A percentile compares a stretch with the other conserved stretches of the same genome.
phyloP scores from a whole-genome alignment of 2,888 invertebrate species.

The Ctena decussata region DNA sequence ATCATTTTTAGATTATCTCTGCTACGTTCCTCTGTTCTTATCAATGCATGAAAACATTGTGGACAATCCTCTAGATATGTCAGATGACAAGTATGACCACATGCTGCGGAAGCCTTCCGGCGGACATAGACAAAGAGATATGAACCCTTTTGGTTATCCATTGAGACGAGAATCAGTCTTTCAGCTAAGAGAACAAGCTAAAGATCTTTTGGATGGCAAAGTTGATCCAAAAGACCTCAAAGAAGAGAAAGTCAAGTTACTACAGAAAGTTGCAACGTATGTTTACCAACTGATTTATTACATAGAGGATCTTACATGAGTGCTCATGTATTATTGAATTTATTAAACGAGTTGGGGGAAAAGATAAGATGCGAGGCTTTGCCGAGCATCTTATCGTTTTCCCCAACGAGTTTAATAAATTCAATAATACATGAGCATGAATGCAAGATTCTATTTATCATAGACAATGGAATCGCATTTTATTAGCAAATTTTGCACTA shows the following conservation, averaged over 20 bases:
- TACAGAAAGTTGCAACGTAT: slow-evolving; percentile 77
- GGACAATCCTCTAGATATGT: slow-evolving; percentile 86
- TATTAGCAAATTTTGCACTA: no score
- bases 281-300: slow-evolving; percentile 29
- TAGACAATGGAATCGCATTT: no score
- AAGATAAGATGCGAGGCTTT: no score
- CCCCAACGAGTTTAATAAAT: no score
- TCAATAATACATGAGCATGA: no score
- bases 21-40: slow-evolving; percentile 86
- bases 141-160: slow-evolving; percentile 85
- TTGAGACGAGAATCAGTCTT: slow-evolving; percentile 78
- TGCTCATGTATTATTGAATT: no score
- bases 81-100: slow-evolving; percentile 81
- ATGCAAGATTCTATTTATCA: no score
- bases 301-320: no score
- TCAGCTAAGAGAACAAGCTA: slow-evolving; percentile 76
- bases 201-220: slow-evolving; percentile 79
- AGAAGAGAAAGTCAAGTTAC: slow-evolving; percentile 74
- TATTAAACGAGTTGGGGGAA: no score
- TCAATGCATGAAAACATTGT: slow-evolving; percentile 86
- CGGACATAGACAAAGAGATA: slow-evolving; percentile 81
- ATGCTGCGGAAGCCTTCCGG: slow-evolving; percentile 76
- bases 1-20: slow-evolving; percentile 86
- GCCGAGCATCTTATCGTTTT: no score
- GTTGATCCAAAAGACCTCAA: slow-evolving; percentile 68